Evolutionary conservation across 2,113 vertebrate species (phyloP).

Genomic region (Cheirogaleus medius): DNA sequence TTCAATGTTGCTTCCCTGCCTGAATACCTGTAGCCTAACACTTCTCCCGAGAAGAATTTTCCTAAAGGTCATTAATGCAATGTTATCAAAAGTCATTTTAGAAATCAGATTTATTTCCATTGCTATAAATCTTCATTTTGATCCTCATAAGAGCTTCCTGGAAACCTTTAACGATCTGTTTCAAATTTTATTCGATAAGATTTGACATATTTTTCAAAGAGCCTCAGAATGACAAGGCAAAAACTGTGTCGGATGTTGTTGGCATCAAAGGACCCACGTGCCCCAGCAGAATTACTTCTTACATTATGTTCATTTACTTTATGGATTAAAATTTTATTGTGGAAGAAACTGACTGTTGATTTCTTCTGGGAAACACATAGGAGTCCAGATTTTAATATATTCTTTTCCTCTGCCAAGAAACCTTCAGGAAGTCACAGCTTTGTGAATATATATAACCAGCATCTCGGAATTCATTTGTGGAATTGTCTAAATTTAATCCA

Average conservation of each 20-base stretch:
- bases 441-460: conserved; percentile 44
- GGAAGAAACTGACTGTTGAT: conserved; percentile 29
- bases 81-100: conserved; percentile 22
- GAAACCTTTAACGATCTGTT: conserved; percentile 4
- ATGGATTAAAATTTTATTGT: conserved; percentile 58
- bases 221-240: neutral
- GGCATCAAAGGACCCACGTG: neutral
- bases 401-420: conserved; percentile 61
- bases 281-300: neutral
- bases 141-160: neutral
- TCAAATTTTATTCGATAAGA: neutral
- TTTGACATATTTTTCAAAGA: conserved; percentile 51
- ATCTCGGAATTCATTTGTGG: conserved; percentile 47
- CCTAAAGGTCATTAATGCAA: neutral
- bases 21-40: neutral
- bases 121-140: conserved; percentile 38
- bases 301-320: conserved; percentile 41
- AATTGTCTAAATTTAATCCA: conserved; percentile 33
- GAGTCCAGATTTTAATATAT: conserved; percentile 64
- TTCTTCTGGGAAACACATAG: conserved; percentile 63
- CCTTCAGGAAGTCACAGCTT: conserved; percentile 46
- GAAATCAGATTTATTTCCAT: conserved; percentile 45
- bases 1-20: neutral
- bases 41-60: neutral
- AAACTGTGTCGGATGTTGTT: neutral